A percentile compares a stretch with the other conserved stretches of the same genome.
These are phyloP conservation scores for Sminthurides bifidus DNA, from an alignment of 1,140 invertebrate genomes.

Conservation along the genomic window DNA sequence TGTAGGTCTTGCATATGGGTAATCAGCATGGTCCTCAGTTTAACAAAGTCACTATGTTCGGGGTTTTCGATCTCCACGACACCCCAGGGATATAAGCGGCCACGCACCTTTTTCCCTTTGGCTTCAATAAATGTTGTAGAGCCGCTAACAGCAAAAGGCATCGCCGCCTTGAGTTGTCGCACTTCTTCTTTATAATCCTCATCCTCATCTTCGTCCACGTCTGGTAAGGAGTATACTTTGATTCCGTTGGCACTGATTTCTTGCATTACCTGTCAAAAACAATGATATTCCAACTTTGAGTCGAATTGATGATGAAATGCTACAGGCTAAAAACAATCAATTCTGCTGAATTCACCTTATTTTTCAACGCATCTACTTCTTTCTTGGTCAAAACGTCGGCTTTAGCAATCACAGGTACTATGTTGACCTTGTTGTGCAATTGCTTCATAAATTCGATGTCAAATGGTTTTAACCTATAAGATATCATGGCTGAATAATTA, in stretches of 20 bases:
- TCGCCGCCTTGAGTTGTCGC: slow-evolving; percentile 77
- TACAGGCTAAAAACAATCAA: neutral
- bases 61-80: slow-evolving; percentile 99
- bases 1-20: slow-evolving; percentile 94
- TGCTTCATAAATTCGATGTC: slow-evolving; percentile 99
- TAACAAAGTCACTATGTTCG: slow-evolving; percentile 97
- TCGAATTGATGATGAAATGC: neutral
- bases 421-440: slow-evolving; percentile 96
- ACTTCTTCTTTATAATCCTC: slow-evolving; percentile 89
- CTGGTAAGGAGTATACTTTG: slow-evolving; percentile 91
- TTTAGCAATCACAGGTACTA: slow-evolving; percentile 97
- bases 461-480: slow-evolving; percentile 65
- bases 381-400: slow-evolving; percentile 88
- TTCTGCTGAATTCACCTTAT: slow-evolving; percentile 45
- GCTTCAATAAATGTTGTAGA: slow-evolving; percentile 86
- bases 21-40: slow-evolving; percentile 93
- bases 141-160: slow-evolving; percentile 98
- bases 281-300: neutral
- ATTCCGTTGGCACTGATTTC: slow-evolving; percentile 72
- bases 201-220: slow-evolving; percentile 89
- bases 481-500: slow-evolving; percentile 3
- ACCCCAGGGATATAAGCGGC: slow-evolving; percentile 94
- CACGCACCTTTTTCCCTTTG: slow-evolving; percentile 74
- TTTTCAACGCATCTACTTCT: slow-evolving; percentile 79
- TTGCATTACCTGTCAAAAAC: slow-evolving; percentile 50